A percentile compares a stretch with the other conserved stretches of the same genome.
These are phyloP conservation scores for Pheucticus melanocephalus DNA, from an alignment of 2,113 vertebrate species.

Conservation along the genomic window DNA sequence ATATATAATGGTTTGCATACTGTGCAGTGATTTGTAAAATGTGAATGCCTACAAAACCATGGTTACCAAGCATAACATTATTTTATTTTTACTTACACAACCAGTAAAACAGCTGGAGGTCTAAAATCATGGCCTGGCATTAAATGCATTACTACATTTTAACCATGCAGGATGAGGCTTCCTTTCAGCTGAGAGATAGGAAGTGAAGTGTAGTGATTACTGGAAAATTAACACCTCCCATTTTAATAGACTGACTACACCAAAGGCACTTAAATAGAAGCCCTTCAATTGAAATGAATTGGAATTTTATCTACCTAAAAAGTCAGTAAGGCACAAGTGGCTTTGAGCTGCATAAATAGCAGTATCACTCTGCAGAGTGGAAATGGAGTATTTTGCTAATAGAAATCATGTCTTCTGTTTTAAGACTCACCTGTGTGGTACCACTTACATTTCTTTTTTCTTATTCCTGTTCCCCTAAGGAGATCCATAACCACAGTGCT, in stretches of 20 bases:
- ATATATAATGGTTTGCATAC: slow-evolving; percentile 75
- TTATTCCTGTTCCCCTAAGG: not conserved
- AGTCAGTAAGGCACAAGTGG: not conserved
- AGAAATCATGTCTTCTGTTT: not conserved
- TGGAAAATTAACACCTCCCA: slow-evolving; percentile 71
- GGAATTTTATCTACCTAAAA: slow-evolving; percentile 28
- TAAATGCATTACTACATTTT: slow-evolving; percentile 71
- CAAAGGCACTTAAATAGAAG: slow-evolving; percentile 47
- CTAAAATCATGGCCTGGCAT: slow-evolving; percentile 73
- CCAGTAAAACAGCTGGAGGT: slow-evolving; percentile 83
- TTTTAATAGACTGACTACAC: slow-evolving; percentile 67
- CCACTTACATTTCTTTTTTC: not conserved
- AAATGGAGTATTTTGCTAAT: slow-evolving; percentile 5
- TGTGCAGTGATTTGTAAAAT: slow-evolving; percentile 81
- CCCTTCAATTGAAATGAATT: slow-evolving; percentile 54
- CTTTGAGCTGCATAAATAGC: slow-evolving; percentile 9
- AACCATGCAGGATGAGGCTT: slow-evolving; percentile 63
- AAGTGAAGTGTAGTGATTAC: slow-evolving; percentile 60
- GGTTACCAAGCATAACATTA: slow-evolving; percentile 78
- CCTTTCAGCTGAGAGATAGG: slow-evolving; percentile 52
- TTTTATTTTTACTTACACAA: slow-evolving; percentile 84
- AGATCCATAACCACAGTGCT: not conserved
- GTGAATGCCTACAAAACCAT: slow-evolving; percentile 75
- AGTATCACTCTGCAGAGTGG: not conserved
- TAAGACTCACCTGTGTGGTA: not conserved